phyloP scores from a whole-genome alignment of 2,113 vertebrate genomes.

The Syrmaticus mikado region DNA sequence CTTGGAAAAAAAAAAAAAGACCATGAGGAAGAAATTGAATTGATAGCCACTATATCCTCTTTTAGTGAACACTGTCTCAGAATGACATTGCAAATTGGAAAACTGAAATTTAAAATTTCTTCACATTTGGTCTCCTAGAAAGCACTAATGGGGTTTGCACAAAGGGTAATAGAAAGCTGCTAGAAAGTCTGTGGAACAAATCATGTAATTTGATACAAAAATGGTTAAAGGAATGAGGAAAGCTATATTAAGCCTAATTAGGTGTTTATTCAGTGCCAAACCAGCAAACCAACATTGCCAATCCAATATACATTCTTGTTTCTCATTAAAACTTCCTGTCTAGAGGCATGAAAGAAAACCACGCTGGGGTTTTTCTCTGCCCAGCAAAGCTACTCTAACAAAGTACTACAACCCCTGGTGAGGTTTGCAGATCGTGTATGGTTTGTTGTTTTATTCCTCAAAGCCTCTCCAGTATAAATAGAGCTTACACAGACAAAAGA shows the following conservation, averaged over 20 bases:
- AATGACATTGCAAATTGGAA: neutral
- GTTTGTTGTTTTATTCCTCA: slow-evolving; percentile 21
- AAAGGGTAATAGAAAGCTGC: neutral
- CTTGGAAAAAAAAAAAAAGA: neutral
- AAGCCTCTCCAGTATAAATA: slow-evolving; percentile 37
- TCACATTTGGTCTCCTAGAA: neutral
- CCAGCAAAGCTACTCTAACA: neutral
- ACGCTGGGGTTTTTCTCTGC: neutral
- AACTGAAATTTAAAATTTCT: neutral
- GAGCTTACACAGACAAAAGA: slow-evolving; percentile 25
- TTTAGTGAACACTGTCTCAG: neutral
- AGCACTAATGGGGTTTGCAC: neutral
- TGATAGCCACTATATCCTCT: slow-evolving; percentile 10
- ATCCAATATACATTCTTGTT: neutral
- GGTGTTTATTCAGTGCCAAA: neutral
- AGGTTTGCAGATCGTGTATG: slow-evolving; percentile 19
- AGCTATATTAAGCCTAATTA: neutral
- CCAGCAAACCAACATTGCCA: neutral
- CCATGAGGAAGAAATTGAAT: slow-evolving; percentile 1
- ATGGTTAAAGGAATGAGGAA: neutral
- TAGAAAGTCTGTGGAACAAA: neutral
- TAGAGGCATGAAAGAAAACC: neutral
- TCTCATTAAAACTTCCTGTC: neutral
- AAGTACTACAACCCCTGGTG: neutral
- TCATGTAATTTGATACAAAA: neutral